Conservation (phyloP, 2,113 vertebrate genomes). For the Mesembrinibis cayennensis region DNA sequence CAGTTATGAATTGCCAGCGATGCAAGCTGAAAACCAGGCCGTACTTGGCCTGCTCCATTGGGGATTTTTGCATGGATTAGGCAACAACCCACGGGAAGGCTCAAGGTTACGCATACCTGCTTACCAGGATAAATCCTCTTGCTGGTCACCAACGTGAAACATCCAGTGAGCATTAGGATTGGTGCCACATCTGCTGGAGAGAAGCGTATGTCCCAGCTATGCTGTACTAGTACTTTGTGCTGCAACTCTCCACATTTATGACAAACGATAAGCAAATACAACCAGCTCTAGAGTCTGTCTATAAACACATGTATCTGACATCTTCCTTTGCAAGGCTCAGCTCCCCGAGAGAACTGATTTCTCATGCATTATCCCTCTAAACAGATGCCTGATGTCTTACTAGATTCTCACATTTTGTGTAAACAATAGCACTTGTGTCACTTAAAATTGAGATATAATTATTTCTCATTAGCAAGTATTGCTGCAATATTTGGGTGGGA, state of each 20-base stretch:
- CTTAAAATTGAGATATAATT: neutral
- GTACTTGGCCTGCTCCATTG: neutral
- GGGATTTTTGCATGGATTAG: neutral
- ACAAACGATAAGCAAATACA: constrained; percentile 18
- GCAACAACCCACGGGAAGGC: neutral
- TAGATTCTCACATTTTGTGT: neutral
- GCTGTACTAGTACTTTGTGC: neutral
- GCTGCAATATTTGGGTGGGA: neutral
- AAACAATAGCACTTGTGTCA: constrained; percentile 27
- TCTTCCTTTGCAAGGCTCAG: neutral
- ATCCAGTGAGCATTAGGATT: neutral
- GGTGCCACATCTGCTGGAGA: neutral
- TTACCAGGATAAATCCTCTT: neutral
- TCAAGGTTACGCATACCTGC: neutral
- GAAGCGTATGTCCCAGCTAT: neutral
- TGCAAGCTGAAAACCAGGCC: neutral
- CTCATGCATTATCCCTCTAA: neutral
- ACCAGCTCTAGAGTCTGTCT: neutral
- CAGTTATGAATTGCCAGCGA: neutral
- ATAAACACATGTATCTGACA: constrained; percentile 25
- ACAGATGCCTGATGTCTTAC: constrained; percentile 27
- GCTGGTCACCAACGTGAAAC: neutral
- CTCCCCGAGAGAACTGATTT: neutral
- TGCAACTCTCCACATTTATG: neutral
- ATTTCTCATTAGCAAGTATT: constrained; percentile 21